Conservation (phyloP, 2,888 invertebrate species). For the Xestia rhomboidea region DNA sequence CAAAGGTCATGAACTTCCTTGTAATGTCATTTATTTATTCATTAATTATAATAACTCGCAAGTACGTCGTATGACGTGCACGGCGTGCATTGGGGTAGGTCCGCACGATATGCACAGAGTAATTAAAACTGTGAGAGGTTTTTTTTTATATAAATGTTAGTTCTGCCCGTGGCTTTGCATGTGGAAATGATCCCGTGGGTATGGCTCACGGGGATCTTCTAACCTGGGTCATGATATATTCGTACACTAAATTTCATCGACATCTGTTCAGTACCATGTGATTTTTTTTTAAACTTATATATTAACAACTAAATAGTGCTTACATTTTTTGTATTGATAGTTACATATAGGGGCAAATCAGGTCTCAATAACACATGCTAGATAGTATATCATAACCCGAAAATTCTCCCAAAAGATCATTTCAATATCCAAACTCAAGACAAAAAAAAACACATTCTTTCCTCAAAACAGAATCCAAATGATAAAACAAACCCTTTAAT, state of each 20-base stretch:
- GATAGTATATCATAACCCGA: not conserved
- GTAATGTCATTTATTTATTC: conserved; percentile 54
- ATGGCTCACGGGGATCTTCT: not conserved
- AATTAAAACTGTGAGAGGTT: conserved; percentile 35
- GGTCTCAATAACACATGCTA: too few species aligned
- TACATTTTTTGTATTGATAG: too few species aligned
- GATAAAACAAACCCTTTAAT: conserved; percentile 30
- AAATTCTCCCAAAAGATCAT: not conserved
- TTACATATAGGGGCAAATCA: too few species aligned
- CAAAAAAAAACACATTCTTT: not conserved
- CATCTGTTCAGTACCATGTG: too few species aligned
- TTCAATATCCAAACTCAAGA: not conserved
- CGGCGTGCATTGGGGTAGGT: conserved; percentile 73
- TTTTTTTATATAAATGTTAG: not conserved
- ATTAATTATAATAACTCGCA: conserved; percentile 51
- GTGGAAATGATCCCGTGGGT: not conserved
- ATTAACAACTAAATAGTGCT: too few species aligned
- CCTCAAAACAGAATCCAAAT: conserved; percentile 5
- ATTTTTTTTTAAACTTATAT: too few species aligned
- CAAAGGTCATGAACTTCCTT: conserved; percentile 67
- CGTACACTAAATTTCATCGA: too few species aligned
- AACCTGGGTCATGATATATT: not conserved
- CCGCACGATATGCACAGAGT: conserved; percentile 65
- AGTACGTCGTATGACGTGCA: conserved; percentile 48
- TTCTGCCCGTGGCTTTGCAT: not conserved